Percentiles rank a stretch among this genome's conserved stretches.
phyloP scores from a whole-genome alignment of 2,797 vertebrate genomes.

The Megalops cyprinoides region DNA sequence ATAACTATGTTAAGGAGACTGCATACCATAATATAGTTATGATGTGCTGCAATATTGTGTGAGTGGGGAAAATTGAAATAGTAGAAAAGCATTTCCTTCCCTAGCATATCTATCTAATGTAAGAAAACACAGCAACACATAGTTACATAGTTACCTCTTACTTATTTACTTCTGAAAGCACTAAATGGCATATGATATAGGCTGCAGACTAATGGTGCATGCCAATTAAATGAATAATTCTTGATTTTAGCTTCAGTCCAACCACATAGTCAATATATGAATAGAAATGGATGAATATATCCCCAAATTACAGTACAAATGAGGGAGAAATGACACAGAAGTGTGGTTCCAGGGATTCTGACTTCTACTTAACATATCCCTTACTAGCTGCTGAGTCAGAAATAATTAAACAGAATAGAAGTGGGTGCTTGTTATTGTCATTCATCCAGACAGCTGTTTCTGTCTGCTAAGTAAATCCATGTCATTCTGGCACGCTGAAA shows the following conservation, averaged over 20 bases:
- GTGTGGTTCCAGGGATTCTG: not conserved
- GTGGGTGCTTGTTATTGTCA: slow-evolving; percentile 56
- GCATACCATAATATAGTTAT: too few relatives aligned
- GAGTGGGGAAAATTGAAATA: too few relatives aligned
- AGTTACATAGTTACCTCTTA: too few relatives aligned
- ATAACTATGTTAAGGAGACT: too few relatives aligned
- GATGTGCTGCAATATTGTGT: too few relatives aligned
- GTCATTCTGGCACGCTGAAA: slow-evolving; percentile 45
- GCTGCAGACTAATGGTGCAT: not conserved
- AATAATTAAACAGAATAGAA: slow-evolving; percentile 9
- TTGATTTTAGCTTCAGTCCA: not conserved
- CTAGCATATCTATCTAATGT: too few relatives aligned
- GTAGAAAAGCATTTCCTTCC: too few relatives aligned
- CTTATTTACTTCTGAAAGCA: not conserved
- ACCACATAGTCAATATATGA: too few relatives aligned
- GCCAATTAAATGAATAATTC: not conserved
- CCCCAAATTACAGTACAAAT: not conserved
- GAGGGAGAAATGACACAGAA: not conserved
- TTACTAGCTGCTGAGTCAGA: not conserved
- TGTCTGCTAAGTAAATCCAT: slow-evolving; percentile 57
- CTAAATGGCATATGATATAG: not conserved
- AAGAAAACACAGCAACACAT: not conserved
- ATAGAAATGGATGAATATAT: slow-evolving; percentile 8
- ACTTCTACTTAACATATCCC: not conserved
- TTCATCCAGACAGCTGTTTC: slow-evolving; percentile 57